Evolutionary conservation across 2,888 invertebrate species (phyloP), one percentile per base, ranked within the genome.

Genomic region (Euplagia quadripunctaria): DNA sequence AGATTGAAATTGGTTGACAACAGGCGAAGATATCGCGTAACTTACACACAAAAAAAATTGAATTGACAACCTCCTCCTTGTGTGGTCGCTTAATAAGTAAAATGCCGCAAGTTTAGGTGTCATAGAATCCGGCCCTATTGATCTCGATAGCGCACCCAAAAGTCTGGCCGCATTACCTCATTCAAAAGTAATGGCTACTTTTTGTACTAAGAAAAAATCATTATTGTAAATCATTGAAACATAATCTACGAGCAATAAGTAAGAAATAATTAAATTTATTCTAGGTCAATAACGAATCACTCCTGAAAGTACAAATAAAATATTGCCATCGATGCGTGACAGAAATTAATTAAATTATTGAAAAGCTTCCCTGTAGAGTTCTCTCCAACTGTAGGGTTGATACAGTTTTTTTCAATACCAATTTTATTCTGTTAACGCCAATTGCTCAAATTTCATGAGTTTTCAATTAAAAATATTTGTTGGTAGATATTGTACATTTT

Each of bases 331-430:
- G 83, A 78, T 75, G 86, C 87, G 83, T 82, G 75, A 79, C 77
- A 85, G 84, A 86, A 87, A 80, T 86, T 88, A 88, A 90, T 90
- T 90, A 79, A 86, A 87, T 90, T 88, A 90, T 87, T 88, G 82
- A 87, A 88, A 87, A 84, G 81, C 82, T 87, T 82, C 80, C 65
- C 68, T 66, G 71, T 68, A 76, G 76, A 84, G 81, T 76, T 81
- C 81, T 52, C 63, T 63, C 81, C 71, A 73, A 42, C 41, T 69
- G 51, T 41, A 79, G 79, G 80, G 79, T 82, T 76, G 76, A 79
- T 77, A 79, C 80, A 80, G 72, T 84, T 88, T 86, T 88, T 86
- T 77, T 49, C 85, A 75, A 86, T 86, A 86, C 83, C 85, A 80
- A 88, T 86, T 85, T 81, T 80, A 82, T 85, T 74, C 78, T 80